Evolutionary conservation across 1,140 invertebrate species (phyloP), one percentile per base, ranked within the genome.

Genomic region (Asobara japonica): DNA sequence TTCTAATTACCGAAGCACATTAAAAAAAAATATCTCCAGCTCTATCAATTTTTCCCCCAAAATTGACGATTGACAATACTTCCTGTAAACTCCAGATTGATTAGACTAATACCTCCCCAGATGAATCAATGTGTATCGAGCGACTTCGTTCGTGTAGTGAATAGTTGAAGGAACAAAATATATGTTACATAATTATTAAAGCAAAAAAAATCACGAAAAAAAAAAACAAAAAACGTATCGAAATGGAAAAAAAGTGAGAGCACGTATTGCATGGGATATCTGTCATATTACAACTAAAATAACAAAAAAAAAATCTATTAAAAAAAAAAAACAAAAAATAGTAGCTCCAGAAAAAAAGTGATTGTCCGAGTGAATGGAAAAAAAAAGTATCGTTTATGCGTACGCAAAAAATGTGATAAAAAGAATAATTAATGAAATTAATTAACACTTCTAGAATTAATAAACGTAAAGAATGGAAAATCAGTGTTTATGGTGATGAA

Each of bases 351-450:
- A 22, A 25, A n/a, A n/a, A 18, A 20, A 20, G 20, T 51, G 11
- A 56, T 56, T 56, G 6, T 66, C 48, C 29, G 27, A 10, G 51
- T 25, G 62, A 73, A 36, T 65, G 41, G 31, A 68, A 76, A 75
- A 73, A 79, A 71, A 72, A 74, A 74, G 51, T 45, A 77, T 74
- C 75, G 74, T 78, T 73, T 72, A 56, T 79, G 77, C 82, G 80
- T 82, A 84, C 80, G 83, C 78, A 78, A 84, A 85, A 78, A 86
- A 87, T 87, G 86, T 87, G 85, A 87, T 87, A 87, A 86, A 67
- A 67, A 20, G 20, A 84, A 73, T 82, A 83, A 86, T 82, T 82
- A 83, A 84, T 82, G 79, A 82, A 86, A 83, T 82, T 81, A 84
- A 84, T 85, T 80, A 85, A 85, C 79, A 84, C 81, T 77, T 73